Conservation (phyloP, 2,888 invertebrate species). For the Euplexia lucipara region DNA sequence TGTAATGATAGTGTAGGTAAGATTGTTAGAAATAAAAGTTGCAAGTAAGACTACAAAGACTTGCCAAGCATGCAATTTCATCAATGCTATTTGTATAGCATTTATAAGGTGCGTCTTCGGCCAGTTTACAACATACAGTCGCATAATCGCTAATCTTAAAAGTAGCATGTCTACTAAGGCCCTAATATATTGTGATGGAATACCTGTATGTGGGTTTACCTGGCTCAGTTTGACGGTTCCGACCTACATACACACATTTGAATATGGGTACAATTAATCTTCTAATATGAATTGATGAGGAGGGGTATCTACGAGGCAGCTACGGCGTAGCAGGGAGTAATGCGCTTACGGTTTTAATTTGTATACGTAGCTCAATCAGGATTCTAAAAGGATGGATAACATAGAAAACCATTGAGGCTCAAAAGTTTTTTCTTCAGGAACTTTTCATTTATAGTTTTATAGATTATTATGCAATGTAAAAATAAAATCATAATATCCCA, state of each 20-base stretch:
- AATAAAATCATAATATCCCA: too few relatives aligned
- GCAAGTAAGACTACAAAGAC: too few relatives aligned
- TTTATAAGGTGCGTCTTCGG: too few relatives aligned
- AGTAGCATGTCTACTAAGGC: constrained; percentile 30
- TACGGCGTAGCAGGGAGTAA: constrained; percentile 36
- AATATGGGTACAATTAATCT: constrained; percentile 58
- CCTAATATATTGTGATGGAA: constrained; percentile 55
- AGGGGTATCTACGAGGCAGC: constrained; percentile 29
- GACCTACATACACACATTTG: constrained; percentile 61
- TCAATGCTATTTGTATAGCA: too few relatives aligned
- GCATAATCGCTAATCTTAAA: not conserved
- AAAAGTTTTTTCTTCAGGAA: not conserved
- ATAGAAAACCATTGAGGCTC: constrained; percentile 1
- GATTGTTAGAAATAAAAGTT: too few relatives aligned
- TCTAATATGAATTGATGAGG: constrained; percentile 59
- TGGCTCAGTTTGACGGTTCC: constrained; percentile 47
- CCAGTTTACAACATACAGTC: too few relatives aligned
- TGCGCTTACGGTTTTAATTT: constrained; percentile 43
- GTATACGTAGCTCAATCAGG: constrained; percentile 34
- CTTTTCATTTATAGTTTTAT: not conserved
- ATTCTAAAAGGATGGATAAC: constrained; percentile 27
- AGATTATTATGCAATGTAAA: not conserved
- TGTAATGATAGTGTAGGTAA: too few relatives aligned
- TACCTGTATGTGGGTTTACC: constrained; percentile 54
- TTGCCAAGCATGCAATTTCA: too few relatives aligned